These are phyloP conservation scores for Echinarachnius parma DNA, from an alignment of 53 echinoderm and acorn worm genomes.

Conservation along the genomic window DNA sequence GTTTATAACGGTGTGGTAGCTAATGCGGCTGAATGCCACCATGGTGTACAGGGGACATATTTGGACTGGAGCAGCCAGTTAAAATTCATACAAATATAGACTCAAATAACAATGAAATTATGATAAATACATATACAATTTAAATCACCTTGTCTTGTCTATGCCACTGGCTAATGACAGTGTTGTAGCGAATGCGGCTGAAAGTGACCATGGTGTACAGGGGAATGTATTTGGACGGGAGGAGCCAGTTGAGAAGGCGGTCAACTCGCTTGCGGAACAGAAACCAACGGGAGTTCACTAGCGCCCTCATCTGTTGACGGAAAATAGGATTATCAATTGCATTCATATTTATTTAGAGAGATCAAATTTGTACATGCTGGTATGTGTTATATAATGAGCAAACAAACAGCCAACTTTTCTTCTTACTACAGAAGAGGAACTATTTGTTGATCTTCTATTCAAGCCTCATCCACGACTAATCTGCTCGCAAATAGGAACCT, in stretches of 20 bases:
- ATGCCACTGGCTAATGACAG: constrained; percentile 77
- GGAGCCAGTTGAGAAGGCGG: constrained; percentile 69
- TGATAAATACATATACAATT: background rate
- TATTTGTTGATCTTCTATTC: too few species aligned
- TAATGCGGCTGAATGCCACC: background rate
- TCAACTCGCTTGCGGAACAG: constrained; percentile 85
- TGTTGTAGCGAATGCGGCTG: constrained; percentile 76
- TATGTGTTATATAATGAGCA: too few species aligned
- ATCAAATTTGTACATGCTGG: too few species aligned
- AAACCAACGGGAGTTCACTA: constrained; percentile 90
- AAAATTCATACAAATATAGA: too few species aligned
- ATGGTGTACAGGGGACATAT: background rate
- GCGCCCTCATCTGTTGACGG: constrained; percentile 92
- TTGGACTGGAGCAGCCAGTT: background rate
- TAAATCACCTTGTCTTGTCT: constrained; percentile 65
- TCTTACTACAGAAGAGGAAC: too few species aligned
- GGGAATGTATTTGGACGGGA: constrained; percentile 79
- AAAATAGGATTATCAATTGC: too few species aligned
- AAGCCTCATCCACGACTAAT: too few species aligned
- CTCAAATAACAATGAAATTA: too few species aligned
- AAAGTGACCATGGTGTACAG: constrained; percentile 96
- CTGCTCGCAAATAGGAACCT: too few species aligned
- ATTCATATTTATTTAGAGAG: too few species aligned
- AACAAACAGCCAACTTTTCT: too few species aligned
- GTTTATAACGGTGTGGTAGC: background rate